Evolutionary conservation across 2,888 invertebrate genomes (phyloP), one percentile per base, ranked within the genome.

Genomic region (Hyposoter dolosus): DNA sequence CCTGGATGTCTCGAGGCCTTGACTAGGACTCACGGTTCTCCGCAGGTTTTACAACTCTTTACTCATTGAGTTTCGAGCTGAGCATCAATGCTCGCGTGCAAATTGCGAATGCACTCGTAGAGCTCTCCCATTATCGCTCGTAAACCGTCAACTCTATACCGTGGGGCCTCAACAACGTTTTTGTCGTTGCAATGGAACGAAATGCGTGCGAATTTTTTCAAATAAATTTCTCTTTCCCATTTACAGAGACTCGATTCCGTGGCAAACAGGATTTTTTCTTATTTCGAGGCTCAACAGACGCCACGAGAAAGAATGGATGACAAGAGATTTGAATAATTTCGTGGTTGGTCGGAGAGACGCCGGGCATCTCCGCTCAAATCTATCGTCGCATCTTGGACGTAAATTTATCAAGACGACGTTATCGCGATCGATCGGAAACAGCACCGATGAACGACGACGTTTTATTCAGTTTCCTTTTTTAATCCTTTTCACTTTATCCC

Each of bases 361-460:
- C 53, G 56, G 75, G 19, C 17, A 47, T 32, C 77, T 35, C 80
- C 82, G 89, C 85, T 71, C 87, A 88, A 90, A 90, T 90, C 90
- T 89, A 90, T 90, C 89, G 88, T 83, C 63, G 86, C 83, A 74
- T 45, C 77, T 81, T 86, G 89, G 90, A 91, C 89, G 90, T 91
- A 90, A 92, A 93, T 93, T 92, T 90, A 92, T 92, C 92, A 89
- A 89, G 90, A 91, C 91, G 90, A 91, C 91, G 90, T 92, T 92
- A 93, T 93, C 93, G 91, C 88, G 19, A 63, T 79, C 82, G 68
- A 56, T 68, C 72, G 79, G 71, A 65, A 69, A 68, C 68, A 89
- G 76, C 89, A 86, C 88, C 80, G 85, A 89, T 60, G 83, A 88
- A 89, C 89, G 88, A 89, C 88, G 66, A 71, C 45, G 88, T 90